Percentiles rank a stretch among this genome's conserved stretches.
phyloP scores from a whole-genome alignment of 1,140 invertebrate species.

The Oedothorax gibbosus region DNA sequence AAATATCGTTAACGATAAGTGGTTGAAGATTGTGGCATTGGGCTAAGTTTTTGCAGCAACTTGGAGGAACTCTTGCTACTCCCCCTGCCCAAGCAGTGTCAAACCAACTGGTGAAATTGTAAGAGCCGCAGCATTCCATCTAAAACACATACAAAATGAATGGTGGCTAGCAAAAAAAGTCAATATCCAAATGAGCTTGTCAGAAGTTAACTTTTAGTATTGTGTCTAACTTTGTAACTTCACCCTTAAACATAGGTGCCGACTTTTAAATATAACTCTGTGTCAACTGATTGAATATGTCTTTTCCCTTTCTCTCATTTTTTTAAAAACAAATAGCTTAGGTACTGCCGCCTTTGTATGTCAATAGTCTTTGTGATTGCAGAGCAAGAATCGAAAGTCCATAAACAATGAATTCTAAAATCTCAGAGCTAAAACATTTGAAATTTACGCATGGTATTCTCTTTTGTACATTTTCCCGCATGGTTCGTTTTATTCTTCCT shows the following conservation, averaged over 20 bases:
- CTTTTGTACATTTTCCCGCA: not conserved
- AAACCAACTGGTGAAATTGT: constrained; percentile 21
- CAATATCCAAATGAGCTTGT: not conserved
- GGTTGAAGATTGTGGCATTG: constrained; percentile 41
- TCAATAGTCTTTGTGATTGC: not conserved
- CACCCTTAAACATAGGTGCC: not conserved
- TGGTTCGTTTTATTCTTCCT: not conserved
- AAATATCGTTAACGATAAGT: constrained; percentile 12
- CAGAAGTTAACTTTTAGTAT: not conserved
- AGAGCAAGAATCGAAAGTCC: not conserved
- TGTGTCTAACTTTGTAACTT: not conserved
- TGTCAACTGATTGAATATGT: not conserved
- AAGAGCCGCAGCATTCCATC: constrained; percentile 25
- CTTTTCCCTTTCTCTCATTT: not conserved
- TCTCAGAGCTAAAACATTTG: not conserved
- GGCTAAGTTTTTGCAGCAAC: constrained; percentile 22
- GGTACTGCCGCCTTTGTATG: too few relatives aligned
- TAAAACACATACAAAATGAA: not conserved
- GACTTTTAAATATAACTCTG: not conserved
- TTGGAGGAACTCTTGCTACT: constrained; percentile 7
- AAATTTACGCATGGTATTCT: not conserved
- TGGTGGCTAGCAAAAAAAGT: not conserved
- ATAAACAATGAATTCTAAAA: not conserved
- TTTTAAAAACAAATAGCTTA: too few relatives aligned
- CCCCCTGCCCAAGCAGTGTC: constrained; percentile 19